phyloP scores from a whole-genome alignment of 1,140 invertebrate species.

The Acromyrmex echinatior region DNA sequence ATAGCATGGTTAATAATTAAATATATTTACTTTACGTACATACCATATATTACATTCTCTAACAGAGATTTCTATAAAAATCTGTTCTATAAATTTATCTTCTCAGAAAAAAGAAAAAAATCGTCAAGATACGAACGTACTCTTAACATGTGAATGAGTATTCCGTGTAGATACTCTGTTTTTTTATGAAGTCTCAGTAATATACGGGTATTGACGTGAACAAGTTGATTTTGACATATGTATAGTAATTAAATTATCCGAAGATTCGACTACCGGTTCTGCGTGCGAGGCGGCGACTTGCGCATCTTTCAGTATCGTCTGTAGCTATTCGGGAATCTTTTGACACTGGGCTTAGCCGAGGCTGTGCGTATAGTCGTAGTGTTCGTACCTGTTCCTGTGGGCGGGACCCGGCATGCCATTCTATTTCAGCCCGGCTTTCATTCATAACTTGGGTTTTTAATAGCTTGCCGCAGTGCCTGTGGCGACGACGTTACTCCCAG shows the following conservation, averaged over 20 bases:
- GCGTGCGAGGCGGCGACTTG: conserved; percentile 28
- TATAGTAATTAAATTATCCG: conserved; percentile 39
- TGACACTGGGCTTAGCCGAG: conserved; percentile 70
- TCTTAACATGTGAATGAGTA: conserved; percentile 7
- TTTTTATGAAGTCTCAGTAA: conserved; percentile 20
- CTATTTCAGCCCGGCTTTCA: conserved; percentile 86
- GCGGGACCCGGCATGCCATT: conserved; percentile 84
- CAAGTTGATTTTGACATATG: conserved; percentile 52
- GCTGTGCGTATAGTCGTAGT: conserved; percentile 68
- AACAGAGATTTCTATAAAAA: not conserved
- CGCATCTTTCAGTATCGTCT: conserved; percentile 41
- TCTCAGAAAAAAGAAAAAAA: not conserved
- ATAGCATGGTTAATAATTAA: not conserved
- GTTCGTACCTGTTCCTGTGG: conserved; percentile 80
- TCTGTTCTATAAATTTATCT: conserved; percentile 24
- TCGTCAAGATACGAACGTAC: not conserved
- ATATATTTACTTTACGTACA: not conserved
- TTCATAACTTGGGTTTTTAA: conserved; percentile 86
- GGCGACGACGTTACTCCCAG: conserved; percentile 70
- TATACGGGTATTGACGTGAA: conserved; percentile 33
- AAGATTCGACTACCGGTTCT: conserved; percentile 63
- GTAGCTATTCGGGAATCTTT: conserved; percentile 71
- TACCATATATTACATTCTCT: not conserved
- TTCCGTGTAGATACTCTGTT: not conserved
- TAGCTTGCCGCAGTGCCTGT: conserved; percentile 81